Percentiles rank a stretch among this genome's conserved stretches.
These are phyloP conservation scores for Eupithecia exiguata DNA, from an alignment of 2,888 invertebrate genomes.

Conservation along the genomic window DNA sequence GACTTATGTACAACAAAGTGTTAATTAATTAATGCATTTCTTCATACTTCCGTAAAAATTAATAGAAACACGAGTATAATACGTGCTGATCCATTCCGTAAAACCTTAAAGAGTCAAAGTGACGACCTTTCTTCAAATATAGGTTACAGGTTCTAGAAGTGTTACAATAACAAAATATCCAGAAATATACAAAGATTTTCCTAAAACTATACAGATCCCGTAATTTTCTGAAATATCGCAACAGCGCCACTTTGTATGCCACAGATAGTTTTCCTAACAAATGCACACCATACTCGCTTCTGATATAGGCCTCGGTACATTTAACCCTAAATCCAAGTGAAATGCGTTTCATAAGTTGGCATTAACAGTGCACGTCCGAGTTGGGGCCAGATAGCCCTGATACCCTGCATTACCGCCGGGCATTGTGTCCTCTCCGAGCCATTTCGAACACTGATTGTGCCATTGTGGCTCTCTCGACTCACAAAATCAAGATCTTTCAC, in stretches of 20 bases:
- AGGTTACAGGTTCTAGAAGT: background rate
- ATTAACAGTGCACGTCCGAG: constrained; percentile 32
- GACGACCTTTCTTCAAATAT: background rate
- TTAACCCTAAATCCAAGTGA: constrained; percentile 15
- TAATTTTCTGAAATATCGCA: background rate
- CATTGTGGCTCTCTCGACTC: constrained; percentile 34
- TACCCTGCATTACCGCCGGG: constrained; percentile 42
- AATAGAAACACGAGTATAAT: background rate
- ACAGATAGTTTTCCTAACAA: background rate
- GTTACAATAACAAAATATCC: background rate
- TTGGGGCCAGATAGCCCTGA: constrained; percentile 36
- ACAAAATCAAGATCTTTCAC: constrained; percentile 35
- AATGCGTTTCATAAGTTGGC: constrained; percentile 37
- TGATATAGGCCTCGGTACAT: background rate
- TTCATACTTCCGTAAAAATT: too few relatives aligned
- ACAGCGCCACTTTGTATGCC: background rate
- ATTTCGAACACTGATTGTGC: constrained; percentile 44
- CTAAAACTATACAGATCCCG: background rate
- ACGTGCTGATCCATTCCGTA: background rate
- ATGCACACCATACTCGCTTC: background rate
- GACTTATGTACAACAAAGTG: too few relatives aligned
- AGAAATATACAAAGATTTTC: background rate
- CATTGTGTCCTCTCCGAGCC: constrained; percentile 40
- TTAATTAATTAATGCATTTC: too few relatives aligned
- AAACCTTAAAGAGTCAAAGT: background rate